Base-by-base conservation (phyloP, 1,140 invertebrate genomes). In the Drepana arcuata region DNA sequence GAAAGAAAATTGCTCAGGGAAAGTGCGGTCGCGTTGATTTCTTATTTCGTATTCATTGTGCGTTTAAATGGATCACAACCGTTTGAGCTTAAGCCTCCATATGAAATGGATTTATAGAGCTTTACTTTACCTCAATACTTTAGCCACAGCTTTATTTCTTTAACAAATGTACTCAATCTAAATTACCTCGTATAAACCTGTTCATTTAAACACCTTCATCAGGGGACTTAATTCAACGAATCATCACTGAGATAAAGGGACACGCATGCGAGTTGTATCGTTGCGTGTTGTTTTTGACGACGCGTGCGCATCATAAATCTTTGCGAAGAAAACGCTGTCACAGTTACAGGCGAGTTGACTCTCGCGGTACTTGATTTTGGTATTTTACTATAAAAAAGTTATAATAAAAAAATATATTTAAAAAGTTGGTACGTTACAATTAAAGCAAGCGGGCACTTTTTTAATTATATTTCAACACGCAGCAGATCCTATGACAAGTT, bases 11-110 rank as follows among this genome's bases (percentile, higher is more conserved):
- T 68, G 68, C 61, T 62, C 52, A 54, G 62, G 59, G 52, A 60
- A 69, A 71, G 61, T 67, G 69, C 57, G 67, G 62, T 63, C 60
- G 57, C 63, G 54, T 73, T 75, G 69, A 74, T 80, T 78, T 71
- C 69, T 80, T 80, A 74, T 78, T 78, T 65, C 40, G 69, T 75
- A 78, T 78, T 72, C 62, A 78, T 75, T 74, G 67, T 69, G 65
- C 64, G 63, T 75, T 57, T 52, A 52, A 67, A 68, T 59, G 60
- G 58, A 72, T 73, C 65, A 63, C 60, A 55, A 51, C 45, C 41
- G 45, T 38, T n/a, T 37, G 38, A n/a, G n/a, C n/a, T n/a, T n/a
- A n/a, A n/a, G n/a, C n/a, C n/a, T n/a, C n/a, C n/a, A n/a, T n/a
- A n/a, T n/a, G n/a, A n/a, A n/a, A n/a, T n/a, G n/a, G n/a, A n/a